A percentile compares a stretch with the other conserved stretches of the same genome.
phyloP scores from a whole-genome alignment of 2,113 vertebrate genomes.

The Isurus oxyrinchus region DNA sequence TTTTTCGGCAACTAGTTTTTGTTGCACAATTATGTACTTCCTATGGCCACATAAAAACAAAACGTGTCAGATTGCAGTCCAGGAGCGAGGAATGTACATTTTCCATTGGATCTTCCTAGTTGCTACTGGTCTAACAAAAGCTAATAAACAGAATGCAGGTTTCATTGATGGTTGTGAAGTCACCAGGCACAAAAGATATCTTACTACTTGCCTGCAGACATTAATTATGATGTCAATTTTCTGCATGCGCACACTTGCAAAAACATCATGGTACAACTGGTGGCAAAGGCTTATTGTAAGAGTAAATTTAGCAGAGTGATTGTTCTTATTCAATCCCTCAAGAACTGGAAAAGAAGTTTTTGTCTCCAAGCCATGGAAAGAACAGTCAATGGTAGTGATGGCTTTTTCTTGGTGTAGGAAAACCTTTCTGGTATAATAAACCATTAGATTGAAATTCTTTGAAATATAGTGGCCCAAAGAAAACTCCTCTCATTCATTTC shows the following conservation, averaged over 20 bases:
- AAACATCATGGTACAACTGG: background rate
- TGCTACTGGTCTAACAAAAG: background rate
- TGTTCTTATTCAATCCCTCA: background rate
- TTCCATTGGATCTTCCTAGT: background rate
- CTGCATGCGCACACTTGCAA: background rate
- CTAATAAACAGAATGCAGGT: background rate
- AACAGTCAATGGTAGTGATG: background rate
- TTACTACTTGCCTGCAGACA: background rate
- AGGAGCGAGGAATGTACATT: background rate
- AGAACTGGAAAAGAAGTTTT: background rate
- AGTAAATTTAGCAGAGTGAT: background rate
- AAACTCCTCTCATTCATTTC: background rate
- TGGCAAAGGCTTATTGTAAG: background rate
- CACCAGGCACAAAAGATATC: background rate
- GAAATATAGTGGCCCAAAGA: background rate
- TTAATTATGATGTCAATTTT: background rate
- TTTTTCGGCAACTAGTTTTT: background rate
- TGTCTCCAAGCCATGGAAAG: background rate
- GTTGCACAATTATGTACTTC: background rate
- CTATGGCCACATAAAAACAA: background rate
- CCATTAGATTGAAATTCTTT: background rate
- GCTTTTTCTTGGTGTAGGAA: background rate
- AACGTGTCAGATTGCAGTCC: background rate
- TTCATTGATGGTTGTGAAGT: background rate
- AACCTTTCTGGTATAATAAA: background rate